A percentile compares a stretch with the other conserved stretches of the same genome.
phyloP scores from a whole-genome alignment of 2,888 invertebrate species.

The Euplagia quadripunctaria region DNA sequence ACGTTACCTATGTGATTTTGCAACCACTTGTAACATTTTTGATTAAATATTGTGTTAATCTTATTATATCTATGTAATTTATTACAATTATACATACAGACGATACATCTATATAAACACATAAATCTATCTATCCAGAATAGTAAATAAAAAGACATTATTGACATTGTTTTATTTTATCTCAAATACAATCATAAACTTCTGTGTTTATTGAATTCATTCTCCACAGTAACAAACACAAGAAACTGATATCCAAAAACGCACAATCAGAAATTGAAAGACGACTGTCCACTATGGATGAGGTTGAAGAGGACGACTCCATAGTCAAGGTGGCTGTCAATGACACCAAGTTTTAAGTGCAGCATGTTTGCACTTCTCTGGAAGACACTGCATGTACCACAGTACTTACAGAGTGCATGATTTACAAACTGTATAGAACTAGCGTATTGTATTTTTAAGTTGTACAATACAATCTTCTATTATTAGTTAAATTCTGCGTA shows the following conservation, averaged over 20 bases:
- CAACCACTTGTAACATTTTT: too few relatives aligned
- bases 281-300: conserved; percentile 94
- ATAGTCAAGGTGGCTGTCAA: conserved; percentile 82
- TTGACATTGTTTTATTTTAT: too few relatives aligned
- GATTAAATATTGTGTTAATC: too few relatives aligned
- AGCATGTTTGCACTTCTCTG: conserved; percentile 53
- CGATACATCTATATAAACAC: too few relatives aligned
- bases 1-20: too few relatives aligned
- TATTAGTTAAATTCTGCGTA: too few relatives aligned
- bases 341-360: conserved; percentile 82
- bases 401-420: conserved; percentile 21
- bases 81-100: too few relatives aligned
- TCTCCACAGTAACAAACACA: conserved; percentile 87
- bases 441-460: conserved; percentile 11
- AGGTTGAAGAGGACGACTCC: conserved; percentile 94
- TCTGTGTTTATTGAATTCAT: not conserved
- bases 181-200: too few relatives aligned
- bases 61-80: too few relatives aligned
- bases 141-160: too few relatives aligned
- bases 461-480: too few relatives aligned
- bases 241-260: conserved; percentile 91
- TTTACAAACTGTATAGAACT: conserved; percentile 22
- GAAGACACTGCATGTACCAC: conserved; percentile 51
- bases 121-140: too few relatives aligned
- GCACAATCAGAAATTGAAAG: conserved; percentile 88